A percentile compares a stretch with the other conserved stretches of the same genome.
Conservation (phyloP, 2,113 vertebrate genomes). For the Callipepla californica region DNA sequence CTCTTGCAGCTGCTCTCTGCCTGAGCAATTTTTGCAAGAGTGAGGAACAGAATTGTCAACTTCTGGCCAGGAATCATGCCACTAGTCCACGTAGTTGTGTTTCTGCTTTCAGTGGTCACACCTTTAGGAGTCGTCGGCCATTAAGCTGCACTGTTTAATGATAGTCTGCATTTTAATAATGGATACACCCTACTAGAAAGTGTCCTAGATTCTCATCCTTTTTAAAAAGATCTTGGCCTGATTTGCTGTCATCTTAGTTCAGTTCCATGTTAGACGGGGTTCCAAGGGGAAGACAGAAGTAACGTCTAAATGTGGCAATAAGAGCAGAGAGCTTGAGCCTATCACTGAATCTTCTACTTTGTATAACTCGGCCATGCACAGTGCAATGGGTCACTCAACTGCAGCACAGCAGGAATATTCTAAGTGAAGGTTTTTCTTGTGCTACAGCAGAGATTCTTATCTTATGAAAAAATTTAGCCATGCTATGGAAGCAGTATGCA, state of each 20-base stretch:
- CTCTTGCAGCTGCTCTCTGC: background rate
- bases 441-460: conserved; percentile 28
- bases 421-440: background rate
- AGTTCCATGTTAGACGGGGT: background rate
- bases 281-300: background rate
- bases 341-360: background rate
- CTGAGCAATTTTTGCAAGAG: background rate
- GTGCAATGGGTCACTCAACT: background rate
- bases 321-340: background rate
- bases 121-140: background rate
- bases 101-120: background rate
- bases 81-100: background rate
- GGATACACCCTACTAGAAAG: background rate
- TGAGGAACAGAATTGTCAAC: background rate
- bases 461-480: conserved; percentile 44
- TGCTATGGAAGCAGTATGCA: background rate
- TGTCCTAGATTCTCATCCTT: background rate
- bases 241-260: background rate
- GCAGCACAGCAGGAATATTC: background rate
- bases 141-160: background rate
- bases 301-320: background rate
- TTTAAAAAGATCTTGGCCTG: background rate
- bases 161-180: background rate
- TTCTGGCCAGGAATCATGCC: background rate
- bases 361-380: background rate